Percentiles rank a stretch among this genome's conserved stretches.
Conservation (phyloP, 35 echinoderm and acorn worm species). For the Heliocidaris tuberculata region DNA sequence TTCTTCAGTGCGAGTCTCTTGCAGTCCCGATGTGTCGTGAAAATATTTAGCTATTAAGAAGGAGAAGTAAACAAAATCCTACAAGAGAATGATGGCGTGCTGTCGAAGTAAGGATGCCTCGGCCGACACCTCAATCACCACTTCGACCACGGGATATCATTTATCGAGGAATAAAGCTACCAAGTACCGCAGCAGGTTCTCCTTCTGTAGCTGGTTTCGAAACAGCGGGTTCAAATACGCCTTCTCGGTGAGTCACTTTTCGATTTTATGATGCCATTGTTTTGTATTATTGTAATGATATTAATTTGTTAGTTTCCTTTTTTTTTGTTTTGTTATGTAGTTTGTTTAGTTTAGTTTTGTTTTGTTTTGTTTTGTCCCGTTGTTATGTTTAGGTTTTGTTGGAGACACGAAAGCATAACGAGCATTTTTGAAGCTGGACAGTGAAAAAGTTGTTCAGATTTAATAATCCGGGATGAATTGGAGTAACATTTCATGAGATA, state of each 20-base stretch:
- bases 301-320: not conserved
- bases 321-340: too few species aligned
- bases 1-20: not conserved
- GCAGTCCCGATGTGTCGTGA: not conserved
- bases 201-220: slow-evolving; percentile 10
- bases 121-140: not conserved
- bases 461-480: too few species aligned
- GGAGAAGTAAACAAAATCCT: not conserved
- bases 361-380: too few species aligned
- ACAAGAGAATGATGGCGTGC: not conserved
- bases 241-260: slow-evolving; percentile 21
- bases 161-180: not conserved
- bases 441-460: too few species aligned
- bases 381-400: too few species aligned
- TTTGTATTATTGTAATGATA: not conserved
- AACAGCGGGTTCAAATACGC: slow-evolving; percentile 30
- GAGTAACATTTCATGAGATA: too few species aligned
- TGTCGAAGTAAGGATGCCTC: not conserved
- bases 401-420: too few species aligned
- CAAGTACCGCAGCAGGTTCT: not conserved
- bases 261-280: not conserved
- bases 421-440: too few species aligned
- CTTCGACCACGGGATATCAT: not conserved
- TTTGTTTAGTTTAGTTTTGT: too few species aligned
- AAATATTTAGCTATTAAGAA: not conserved